These are phyloP conservation scores for Trachelus troglodyta DNA, from an alignment of 2,888 invertebrate species.

Conservation along the genomic window DNA sequence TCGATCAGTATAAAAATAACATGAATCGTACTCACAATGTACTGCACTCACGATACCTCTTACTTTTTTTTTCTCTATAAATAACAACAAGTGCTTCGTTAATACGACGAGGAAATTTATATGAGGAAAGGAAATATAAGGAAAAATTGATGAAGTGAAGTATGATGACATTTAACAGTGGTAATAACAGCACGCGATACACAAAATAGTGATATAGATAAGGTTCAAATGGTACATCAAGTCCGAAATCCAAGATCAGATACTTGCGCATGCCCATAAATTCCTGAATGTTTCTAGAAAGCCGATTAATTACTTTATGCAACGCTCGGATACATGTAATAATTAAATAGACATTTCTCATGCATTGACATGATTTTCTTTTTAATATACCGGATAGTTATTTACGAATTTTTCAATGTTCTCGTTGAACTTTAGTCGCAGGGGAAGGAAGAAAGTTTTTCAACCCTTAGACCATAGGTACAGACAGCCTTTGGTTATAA, in stretches of 20 bases:
- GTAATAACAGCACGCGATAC: background rate
- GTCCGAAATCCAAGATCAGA: conserved; percentile 20
- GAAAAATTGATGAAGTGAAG: background rate
- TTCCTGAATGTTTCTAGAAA: conserved; percentile 29
- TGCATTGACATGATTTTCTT: conserved; percentile 41
- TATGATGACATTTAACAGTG: background rate
- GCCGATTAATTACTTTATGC: conserved; percentile 23
- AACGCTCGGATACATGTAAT: conserved; percentile 22
- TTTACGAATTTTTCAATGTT: conserved; percentile 30
- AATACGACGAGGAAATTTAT: background rate
- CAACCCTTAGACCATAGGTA: conserved; percentile 42
- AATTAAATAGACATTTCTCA: conserved; percentile 30
- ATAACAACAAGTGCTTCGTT: background rate
- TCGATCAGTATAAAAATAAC: background rate
- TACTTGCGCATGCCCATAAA: conserved; percentile 22
- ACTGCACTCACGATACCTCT: background rate
- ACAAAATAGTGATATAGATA: background rate
- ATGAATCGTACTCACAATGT: background rate
- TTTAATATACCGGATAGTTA: conserved; percentile 26
- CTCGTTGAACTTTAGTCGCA: conserved; percentile 22
- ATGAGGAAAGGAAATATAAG: background rate
- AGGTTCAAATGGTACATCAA: background rate
- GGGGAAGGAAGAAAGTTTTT: conserved; percentile 29
- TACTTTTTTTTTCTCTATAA: background rate
- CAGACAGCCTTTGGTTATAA: conserved; percentile 54